Evolutionary conservation across 2,797 vertebrate species (phyloP).

Genomic region (Girardinus metallicus): DNA sequence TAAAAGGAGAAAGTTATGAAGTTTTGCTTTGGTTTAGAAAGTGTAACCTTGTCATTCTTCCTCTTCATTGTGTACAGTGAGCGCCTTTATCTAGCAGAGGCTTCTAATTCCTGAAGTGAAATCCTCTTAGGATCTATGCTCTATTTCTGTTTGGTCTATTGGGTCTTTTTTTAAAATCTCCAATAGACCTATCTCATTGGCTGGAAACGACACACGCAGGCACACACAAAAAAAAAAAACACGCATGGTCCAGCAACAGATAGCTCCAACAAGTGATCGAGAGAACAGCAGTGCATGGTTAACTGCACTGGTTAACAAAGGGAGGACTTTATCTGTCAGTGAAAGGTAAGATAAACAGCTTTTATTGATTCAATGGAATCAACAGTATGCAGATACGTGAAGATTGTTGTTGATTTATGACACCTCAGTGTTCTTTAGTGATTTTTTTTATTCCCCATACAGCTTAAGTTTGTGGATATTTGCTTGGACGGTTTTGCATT

Average conservation of each 20-base stretch:
- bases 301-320: constrained; percentile 47
- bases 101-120: constrained; percentile 87
- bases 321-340: constrained; percentile 37
- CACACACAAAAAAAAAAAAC: constrained; percentile 60
- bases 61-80: constrained; percentile 20
- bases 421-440: neutral
- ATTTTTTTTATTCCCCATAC: neutral
- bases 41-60: constrained; percentile 1
- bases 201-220: constrained; percentile 63
- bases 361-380: neutral
- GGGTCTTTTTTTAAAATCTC: constrained; percentile 81
- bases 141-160: constrained; percentile 89
- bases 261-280: constrained; percentile 50
- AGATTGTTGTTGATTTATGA: rapidly evolving
- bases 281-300: constrained; percentile 44
- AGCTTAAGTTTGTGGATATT: neutral
- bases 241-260: constrained; percentile 59
- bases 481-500: neutral
- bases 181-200: constrained; percentile 77
- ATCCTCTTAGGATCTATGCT: constrained; percentile 93
- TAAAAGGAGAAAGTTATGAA: rapidly evolving
- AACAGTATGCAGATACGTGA: neutral
- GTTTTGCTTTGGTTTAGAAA: neutral
- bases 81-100: constrained; percentile 67
- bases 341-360: constrained; percentile 67